A percentile compares a stretch with the other conserved stretches of the same genome.
phyloP scores from a whole-genome alignment of 2,113 vertebrate genomes.

The Gopherus flavomarginatus region DNA sequence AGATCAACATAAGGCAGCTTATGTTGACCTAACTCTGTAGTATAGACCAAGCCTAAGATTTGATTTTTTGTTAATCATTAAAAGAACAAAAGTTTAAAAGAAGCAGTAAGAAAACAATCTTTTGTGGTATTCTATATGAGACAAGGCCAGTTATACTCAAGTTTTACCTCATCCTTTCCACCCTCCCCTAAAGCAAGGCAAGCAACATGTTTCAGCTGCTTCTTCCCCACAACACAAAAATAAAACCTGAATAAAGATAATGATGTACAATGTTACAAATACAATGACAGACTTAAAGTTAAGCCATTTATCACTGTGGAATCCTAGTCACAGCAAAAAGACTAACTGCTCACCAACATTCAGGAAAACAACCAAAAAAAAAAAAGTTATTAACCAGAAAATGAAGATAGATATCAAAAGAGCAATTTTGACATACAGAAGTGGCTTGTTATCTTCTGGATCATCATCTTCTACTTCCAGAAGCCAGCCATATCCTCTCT shows the following conservation, averaged over 20 bases:
- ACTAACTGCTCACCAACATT: not conserved
- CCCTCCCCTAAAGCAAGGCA: not conserved
- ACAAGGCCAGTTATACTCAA: not conserved
- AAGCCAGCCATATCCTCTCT: slow-evolving; percentile 97
- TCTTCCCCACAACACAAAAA: not conserved
- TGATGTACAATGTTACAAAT: not conserved
- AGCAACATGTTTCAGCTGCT: not conserved
- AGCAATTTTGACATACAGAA: slow-evolving; percentile 86
- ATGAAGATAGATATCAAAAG: not conserved
- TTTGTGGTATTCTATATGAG: not conserved
- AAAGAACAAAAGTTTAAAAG: not conserved
- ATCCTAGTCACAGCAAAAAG: not conserved
- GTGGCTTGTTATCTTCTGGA: slow-evolving; percentile 92
- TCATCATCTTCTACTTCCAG: slow-evolving; percentile 98
- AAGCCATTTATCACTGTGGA: not conserved
- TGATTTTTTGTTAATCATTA: not conserved
- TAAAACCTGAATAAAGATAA: not conserved
- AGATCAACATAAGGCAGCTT: too few species aligned
- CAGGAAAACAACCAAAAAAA: not conserved
- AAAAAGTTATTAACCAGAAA: not conserved
- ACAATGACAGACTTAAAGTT: not conserved
- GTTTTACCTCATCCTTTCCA: not conserved
- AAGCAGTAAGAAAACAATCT: not conserved
- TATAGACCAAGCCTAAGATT: too few species aligned
- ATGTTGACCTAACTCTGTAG: too few species aligned